phyloP scores from a whole-genome alignment of 2,113 vertebrate genomes.

The Aythya baeri region DNA sequence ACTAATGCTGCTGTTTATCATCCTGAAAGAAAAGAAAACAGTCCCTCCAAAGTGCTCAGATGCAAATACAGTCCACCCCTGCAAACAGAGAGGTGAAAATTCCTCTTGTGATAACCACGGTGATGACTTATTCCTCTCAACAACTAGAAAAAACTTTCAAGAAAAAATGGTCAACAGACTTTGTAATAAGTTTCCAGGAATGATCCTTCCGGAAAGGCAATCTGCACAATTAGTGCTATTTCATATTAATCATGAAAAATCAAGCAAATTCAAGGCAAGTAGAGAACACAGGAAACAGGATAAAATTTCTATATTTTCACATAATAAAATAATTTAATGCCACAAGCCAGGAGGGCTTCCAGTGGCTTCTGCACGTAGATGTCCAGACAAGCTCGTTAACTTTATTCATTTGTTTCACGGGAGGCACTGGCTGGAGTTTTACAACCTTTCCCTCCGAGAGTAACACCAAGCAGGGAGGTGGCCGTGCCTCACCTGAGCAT shows the following conservation, averaged over 20 bases:
- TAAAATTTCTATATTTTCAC: neutral
- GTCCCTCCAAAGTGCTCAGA: accelerated
- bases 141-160: neutral
- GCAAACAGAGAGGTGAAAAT: neutral
- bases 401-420: neutral
- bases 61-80: accelerated
- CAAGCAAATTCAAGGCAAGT: neutral
- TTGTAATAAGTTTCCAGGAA: neutral
- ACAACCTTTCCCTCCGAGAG: neutral
- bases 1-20: neutral
- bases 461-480: accelerated
- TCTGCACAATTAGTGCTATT: constrained; percentile 21
- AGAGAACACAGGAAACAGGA: constrained; percentile 17
- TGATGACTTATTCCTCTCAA: neutral
- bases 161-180: neutral
- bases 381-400: neutral
- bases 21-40: neutral
- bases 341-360: neutral
- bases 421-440: neutral
- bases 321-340: neutral
- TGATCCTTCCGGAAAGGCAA: neutral
- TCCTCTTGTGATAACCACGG: accelerated
- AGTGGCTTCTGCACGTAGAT: neutral
- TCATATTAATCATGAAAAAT: neutral
- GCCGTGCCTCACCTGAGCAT: accelerated